Conservation (phyloP, 2,113 vertebrate species). For the Kryptolebias marmoratus region DNA sequence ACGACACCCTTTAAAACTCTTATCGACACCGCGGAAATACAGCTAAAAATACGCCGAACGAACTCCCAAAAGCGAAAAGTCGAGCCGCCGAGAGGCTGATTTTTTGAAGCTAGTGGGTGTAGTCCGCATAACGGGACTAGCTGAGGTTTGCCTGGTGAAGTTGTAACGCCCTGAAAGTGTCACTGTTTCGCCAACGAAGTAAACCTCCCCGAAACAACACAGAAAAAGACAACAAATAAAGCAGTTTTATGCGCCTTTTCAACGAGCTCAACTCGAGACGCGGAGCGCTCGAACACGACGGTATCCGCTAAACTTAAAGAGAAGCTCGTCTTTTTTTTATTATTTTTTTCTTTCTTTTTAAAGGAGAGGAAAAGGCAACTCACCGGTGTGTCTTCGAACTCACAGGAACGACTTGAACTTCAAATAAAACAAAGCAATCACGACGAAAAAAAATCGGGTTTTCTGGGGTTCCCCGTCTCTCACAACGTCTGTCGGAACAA, state of each 20-base stretch:
- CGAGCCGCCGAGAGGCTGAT: conserved; percentile 9
- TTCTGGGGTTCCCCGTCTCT: background rate
- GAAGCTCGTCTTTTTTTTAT: conserved; percentile 53
- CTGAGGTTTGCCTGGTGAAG: conserved; percentile 23
- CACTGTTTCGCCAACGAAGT: background rate
- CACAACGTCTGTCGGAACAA: conserved; percentile 9
- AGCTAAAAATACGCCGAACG: too few species aligned
- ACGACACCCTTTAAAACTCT: background rate
- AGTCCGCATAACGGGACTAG: conserved; percentile 61
- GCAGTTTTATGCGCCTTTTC: background rate
- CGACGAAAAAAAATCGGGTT: background rate
- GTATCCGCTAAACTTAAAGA: conserved; percentile 70
- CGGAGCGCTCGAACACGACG: conserved; percentile 52
- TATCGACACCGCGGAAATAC: too few species aligned
- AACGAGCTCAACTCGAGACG: background rate
- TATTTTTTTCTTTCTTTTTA: background rate
- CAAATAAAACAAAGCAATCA: background rate
- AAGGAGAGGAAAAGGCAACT: conserved; percentile 60
- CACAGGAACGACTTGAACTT: background rate
- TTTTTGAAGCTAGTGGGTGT: conserved; percentile 54
- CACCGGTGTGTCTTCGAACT: conserved; percentile 46
- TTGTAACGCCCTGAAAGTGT: conserved; percentile 24
- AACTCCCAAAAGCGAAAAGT: too few species aligned
- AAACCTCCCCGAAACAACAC: accelerated
- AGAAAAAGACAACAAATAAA: background rate